Base-by-base conservation (phyloP, 2,113 vertebrate genomes). In the Promerops cafer region DNA sequence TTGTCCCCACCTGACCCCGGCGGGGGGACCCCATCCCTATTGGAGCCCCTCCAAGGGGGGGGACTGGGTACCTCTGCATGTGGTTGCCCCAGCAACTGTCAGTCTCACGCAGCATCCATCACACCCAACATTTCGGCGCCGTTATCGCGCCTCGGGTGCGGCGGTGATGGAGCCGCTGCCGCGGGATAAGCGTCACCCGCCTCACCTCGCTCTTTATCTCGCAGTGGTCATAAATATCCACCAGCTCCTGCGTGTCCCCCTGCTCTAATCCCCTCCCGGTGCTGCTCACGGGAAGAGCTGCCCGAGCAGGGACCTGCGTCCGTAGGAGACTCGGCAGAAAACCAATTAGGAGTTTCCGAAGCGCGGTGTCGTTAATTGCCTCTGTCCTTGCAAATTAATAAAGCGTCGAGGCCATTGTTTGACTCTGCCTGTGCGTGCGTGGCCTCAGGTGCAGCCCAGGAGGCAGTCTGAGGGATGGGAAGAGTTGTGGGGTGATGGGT, bases 21-120 rank as follows among this genome's bases (percentile, higher is more conserved):
- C 1, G 18, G 19, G 21, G 83, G 44, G 17, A 71, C 66, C 47
- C 53, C 2, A 1, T 27, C 39, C 5, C 1, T 21, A 52, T 5
- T 16, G 68, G 42, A 79, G 31, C 66, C 86, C 13, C 2, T 70
- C 28, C 0, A 11, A 86, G 31, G 64, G n/a, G n/a, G 78, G 57
- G n/a, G 5, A 9, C 47, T 4, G 61, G 77, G 21, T 50, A 52
- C 80, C 37, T 53, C 78, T 19, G 78, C 28, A 7, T 59, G 76
- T 1, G 40, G 94, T 97, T 97, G 87, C 79, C 94, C 21, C 24
- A 93, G 82, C 68, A 91, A 94, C 86, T 60, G 75, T 85, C 89
- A 57, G 28, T 74, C 74, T 63, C 4, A 0, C 0, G 2, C 60
- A 63, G 40, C 91, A 97, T 95, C 81, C 82, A 40, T 95, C 77